Conservation (phyloP, 2,113 vertebrate genomes). For the Myiagra hebetior region DNA sequence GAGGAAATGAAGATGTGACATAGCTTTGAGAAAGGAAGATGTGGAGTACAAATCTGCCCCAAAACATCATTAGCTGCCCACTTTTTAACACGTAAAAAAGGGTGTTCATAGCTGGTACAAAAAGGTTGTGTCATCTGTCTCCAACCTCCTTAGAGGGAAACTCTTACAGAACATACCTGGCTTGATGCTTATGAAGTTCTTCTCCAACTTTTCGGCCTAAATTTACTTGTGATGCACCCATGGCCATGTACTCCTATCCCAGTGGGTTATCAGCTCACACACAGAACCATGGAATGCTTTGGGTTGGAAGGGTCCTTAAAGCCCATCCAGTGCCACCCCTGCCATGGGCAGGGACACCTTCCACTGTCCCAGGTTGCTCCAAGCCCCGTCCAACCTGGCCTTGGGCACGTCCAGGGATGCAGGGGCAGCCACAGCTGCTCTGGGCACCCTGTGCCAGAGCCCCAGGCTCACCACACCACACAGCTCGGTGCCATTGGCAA, state of each 20-base stretch:
- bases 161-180: not conserved
- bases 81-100: not conserved
- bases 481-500: not conserved
- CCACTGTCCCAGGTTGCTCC: accelerated
- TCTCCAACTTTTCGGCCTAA: not conserved
- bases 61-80: not conserved
- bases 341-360: not conserved
- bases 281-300: not conserved
- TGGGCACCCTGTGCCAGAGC: not conserved
- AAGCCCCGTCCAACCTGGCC: accelerated
- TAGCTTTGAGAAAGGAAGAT: not conserved
- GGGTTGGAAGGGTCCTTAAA: not conserved
- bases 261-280: not conserved
- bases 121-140: not conserved
- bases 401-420: not conserved
- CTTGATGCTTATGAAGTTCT: not conserved
- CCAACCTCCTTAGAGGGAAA: not conserved
- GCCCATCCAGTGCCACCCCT: not conserved
- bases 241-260: not conserved
- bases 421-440: not conserved
- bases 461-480: not conserved
- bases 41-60: not conserved
- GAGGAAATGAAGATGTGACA: not conserved
- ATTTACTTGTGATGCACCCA: not conserved
- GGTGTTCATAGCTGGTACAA: not conserved